phyloP scores from a whole-genome alignment of 2,888 invertebrate genomes.

The Myathropa florea region DNA sequence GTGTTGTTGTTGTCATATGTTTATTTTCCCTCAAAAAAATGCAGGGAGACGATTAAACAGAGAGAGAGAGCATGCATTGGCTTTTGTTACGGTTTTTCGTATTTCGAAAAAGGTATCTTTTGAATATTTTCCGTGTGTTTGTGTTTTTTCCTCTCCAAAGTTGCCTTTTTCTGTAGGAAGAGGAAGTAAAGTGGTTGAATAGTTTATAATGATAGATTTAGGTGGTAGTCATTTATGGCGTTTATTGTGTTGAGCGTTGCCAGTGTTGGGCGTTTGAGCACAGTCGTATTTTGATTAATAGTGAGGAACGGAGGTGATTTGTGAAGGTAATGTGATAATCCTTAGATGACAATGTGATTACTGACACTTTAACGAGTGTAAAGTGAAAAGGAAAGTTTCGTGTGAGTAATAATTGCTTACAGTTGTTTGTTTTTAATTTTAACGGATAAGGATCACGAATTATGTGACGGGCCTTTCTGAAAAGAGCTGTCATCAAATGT shows the following conservation, averaged over 20 bases:
- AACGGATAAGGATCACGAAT: not conserved
- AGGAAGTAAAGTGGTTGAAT: constrained; percentile 71
- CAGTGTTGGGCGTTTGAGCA: constrained; percentile 27
- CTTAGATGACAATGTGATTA: constrained; percentile 63
- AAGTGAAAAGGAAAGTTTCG: constrained; percentile 21
- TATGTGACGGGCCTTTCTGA: not conserved
- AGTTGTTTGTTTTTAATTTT: not conserved
- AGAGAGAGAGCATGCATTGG: constrained; percentile 36
- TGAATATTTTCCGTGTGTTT: constrained; percentile 49
- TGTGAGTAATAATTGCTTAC: not conserved
- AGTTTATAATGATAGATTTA: constrained; percentile 69
- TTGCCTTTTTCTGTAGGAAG: constrained; percentile 59
- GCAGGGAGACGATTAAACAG: not conserved
- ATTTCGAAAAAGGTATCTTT: constrained; percentile 54
- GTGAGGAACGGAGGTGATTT: constrained; percentile 49
- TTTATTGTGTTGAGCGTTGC: constrained; percentile 61
- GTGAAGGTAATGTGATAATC: constrained; percentile 63
- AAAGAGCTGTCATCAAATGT: not conserved
- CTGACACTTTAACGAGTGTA: constrained; percentile 28
- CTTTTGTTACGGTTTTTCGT: constrained; percentile 60
- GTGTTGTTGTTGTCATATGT: not conserved
- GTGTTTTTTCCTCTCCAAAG: constrained; percentile 28
- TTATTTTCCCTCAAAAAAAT: not conserved
- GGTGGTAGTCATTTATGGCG: constrained; percentile 66
- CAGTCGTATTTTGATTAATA: constrained; percentile 60